Base-by-base conservation (phyloP, 2,113 vertebrate species). In the Neolamprologus tretocephalus region DNA sequence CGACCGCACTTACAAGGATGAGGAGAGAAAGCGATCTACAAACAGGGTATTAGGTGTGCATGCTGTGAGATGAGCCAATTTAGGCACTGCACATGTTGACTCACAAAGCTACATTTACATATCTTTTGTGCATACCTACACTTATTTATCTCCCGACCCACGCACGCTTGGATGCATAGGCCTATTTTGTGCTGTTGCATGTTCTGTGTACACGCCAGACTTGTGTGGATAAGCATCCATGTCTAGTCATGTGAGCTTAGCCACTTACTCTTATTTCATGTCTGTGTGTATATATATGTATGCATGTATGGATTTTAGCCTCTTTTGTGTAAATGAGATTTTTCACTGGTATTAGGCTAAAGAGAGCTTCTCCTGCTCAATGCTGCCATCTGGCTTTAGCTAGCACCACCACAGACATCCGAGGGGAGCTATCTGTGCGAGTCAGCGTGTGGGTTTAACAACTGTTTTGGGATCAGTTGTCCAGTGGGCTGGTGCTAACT, bases 311-410 rank as follows among this genome's bases (percentile, higher is more conserved):
- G 51, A 75, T 87, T 54, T 80, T 81, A 5, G 40, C 71, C 57
- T 28, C 79, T 92, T 86, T 90, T 40, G 42, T 87, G 75, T 63
- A 51, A 49, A 90, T 75, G 71, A 37, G 54, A 40, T 86, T 85
- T 83, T 83, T 31, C 85, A 11, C 47, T 23, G 54, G 81, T 81
- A 47, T 85, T 26, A 58, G 14, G 55, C 37, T 79, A 82, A 66
- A 42, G 81, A 84, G 37, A 89, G 63, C 40, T 79, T 81, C 33
- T 86, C 45, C 79, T 94, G 92, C 95, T 96, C 96, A 91, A 95
- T 92, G 95, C 94, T 96, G 95, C 95, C 96, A 95, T 96, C 96
- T 96, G 93, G 94, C 94, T 95, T 94, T 86, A 80, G 82, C 81
- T 14, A 26, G 33, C 61, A 81, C 75, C 85, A 81, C 61, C 81